phyloP scores from a whole-genome alignment of 2,113 vertebrate species.

The Silurus meridionalis region DNA sequence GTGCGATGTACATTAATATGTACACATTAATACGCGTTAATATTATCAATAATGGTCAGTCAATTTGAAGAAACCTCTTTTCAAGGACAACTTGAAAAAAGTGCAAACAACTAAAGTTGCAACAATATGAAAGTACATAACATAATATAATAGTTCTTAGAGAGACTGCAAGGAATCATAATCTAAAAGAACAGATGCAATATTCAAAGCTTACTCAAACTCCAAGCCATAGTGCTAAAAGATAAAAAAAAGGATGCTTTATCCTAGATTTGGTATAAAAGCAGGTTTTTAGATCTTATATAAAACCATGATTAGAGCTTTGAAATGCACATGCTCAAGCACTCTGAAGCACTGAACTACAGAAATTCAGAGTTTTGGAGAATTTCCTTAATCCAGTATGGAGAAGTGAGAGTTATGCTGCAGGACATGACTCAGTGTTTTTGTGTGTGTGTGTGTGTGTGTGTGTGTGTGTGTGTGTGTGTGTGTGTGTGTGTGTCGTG shows the following conservation, averaged over 20 bases:
- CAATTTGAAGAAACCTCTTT: not conserved
- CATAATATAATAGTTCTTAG: not conserved
- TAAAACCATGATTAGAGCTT: not conserved
- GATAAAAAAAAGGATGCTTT: not conserved
- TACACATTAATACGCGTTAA: too few species aligned
- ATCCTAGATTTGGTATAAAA: not conserved
- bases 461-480: too few species aligned
- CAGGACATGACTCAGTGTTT: constrained; percentile 32
- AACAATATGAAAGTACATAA: not conserved
- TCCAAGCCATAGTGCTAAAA: not conserved
- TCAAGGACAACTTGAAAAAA: too few species aligned
- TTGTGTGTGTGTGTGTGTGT: not conserved
- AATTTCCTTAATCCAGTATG: not conserved
- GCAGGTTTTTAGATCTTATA: not conserved
- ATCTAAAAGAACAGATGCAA: not conserved
- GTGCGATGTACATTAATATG: too few species aligned
- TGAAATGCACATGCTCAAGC: not conserved
- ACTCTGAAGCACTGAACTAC: not conserved
- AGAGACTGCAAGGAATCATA: not conserved
- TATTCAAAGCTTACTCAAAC: not conserved
- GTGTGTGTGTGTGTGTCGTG: not conserved
- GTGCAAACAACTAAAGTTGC: not conserved
- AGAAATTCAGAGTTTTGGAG: not conserved
- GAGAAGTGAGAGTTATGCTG: not conserved
- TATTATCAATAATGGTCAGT: not conserved